Conservation (phyloP, 2,888 invertebrate species). For the Diplazon laetatorius region DNA sequence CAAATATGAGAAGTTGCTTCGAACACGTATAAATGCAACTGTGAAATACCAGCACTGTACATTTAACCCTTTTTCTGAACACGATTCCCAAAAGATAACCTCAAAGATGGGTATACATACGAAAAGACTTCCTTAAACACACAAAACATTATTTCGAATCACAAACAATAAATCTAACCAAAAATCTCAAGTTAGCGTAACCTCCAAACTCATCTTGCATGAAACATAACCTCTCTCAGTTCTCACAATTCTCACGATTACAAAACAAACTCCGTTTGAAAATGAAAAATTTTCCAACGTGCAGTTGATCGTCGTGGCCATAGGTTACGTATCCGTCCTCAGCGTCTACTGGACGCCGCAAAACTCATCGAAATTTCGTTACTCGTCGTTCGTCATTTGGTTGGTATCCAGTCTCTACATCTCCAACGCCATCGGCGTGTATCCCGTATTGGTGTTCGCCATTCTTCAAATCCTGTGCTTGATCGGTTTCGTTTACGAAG, state of each 20-base stretch:
- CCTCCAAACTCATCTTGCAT: too few species aligned
- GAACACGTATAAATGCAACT: too few species aligned
- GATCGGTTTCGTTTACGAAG: constrained; percentile 87
- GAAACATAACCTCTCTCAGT: too few species aligned
- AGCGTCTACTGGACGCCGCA: constrained; percentile 90
- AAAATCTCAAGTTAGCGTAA: too few species aligned
- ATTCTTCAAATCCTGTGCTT: constrained; percentile 87
- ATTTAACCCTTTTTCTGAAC: too few species aligned
- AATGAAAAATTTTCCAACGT: constrained; percentile 68
- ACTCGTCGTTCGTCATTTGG: constrained; percentile 90
- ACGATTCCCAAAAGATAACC: too few species aligned
- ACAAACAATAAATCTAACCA: too few species aligned
- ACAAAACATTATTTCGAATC: too few species aligned
- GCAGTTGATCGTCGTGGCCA: constrained; percentile 87
- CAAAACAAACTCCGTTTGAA: neutral
- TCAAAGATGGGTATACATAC: too few species aligned
- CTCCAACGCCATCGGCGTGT: constrained; percentile 89
- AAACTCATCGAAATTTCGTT: constrained; percentile 87
- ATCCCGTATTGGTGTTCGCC: constrained; percentile 90
- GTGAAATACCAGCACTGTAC: too few species aligned
- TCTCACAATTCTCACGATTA: neutral
- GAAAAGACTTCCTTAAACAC: too few species aligned
- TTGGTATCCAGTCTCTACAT: constrained; percentile 89
- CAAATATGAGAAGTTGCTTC: too few species aligned
- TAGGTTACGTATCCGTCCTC: constrained; percentile 88